These are phyloP conservation scores for Cepaea nemoralis DNA, from an alignment of 1,140 invertebrate species.

Conservation along the genomic window DNA sequence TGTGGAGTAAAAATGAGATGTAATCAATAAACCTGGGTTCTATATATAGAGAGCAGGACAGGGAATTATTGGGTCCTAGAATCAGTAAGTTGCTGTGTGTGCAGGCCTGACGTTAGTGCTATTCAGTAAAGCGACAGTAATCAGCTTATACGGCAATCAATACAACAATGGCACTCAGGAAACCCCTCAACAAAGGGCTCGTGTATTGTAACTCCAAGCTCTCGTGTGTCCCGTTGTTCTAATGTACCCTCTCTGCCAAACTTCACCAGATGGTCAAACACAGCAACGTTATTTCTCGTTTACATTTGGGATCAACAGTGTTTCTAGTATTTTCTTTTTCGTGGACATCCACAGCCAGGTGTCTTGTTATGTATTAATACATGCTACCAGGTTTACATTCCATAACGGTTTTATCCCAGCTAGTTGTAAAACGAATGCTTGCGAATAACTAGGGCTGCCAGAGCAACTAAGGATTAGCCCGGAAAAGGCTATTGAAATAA, in stretches of 20 bases:
- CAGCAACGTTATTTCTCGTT: too few relatives aligned
- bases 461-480: too few relatives aligned
- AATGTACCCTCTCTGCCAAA: neutral
- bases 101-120: neutral
- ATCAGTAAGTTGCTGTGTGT: neutral
- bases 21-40: neutral
- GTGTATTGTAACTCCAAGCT: neutral
- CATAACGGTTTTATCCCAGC: too few relatives aligned
- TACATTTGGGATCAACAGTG: too few relatives aligned
- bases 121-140: constrained; percentile 6
- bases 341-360: too few relatives aligned
- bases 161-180: neutral
- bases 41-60: neutral
- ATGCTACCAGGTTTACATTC: too few relatives aligned
- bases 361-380: too few relatives aligned
- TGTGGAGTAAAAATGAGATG: neutral
- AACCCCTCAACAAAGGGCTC: neutral
- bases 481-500: too few relatives aligned
- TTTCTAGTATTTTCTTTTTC: too few relatives aligned
- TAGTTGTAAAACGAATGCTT: too few relatives aligned
- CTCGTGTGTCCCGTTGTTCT: neutral
- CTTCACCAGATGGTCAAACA: neutral
- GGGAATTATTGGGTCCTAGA: neutral
- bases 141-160: constrained; percentile 9
- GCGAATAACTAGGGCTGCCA: too few relatives aligned